Base-by-base conservation (phyloP, 1,140 invertebrate species). In the Chironomus tepperi region DNA sequence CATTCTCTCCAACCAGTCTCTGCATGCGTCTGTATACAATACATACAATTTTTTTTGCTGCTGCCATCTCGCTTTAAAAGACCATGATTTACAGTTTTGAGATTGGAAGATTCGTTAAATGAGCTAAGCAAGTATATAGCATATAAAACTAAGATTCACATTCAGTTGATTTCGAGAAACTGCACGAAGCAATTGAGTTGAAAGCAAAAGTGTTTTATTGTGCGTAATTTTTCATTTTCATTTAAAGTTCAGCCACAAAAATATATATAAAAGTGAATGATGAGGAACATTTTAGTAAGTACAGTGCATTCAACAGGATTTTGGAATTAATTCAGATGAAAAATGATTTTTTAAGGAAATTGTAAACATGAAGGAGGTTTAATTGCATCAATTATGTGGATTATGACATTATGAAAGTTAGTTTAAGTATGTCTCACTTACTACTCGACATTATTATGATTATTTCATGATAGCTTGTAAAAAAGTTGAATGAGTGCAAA, bases 121-220 rank as follows among this genome's bases (percentile, higher is more conserved):
- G 24, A 34, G 24, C 24, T 34, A 34, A 34, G 24, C 1, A 5
- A 34, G 24, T 34, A 34, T 34, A 34, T 34, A 34, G 5, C 24
- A 34, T 34, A 34, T 34, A 34, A 34, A 34, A 34, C 1, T 34
- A 34, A 34, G 24, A 1, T 34, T 34, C 24, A 34, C 24, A 34
- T 34, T 57, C n/a, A 57, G 47, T 57, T 12, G n/a, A 3, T 57
- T 57, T 57, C n/a, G 47, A 57, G 47, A 57, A 15, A 57, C 47
- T 57, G 47, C 47, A 57, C 47, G 47, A 57, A 57, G 47, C 12
- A 57, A 57, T 12, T 57, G 12, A 15, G n/a, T 57, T 57, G 47
- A 57, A 57, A 57, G 47, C 47, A 57, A 57, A 57, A 57, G 47
- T 57, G 47, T n/a, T 57, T 57, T 57, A 12, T 57, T 57, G n/a